Evolutionary conservation across 2,797 vertebrate genomes (phyloP).

Genomic region (Anisognathus igniventris): DNA sequence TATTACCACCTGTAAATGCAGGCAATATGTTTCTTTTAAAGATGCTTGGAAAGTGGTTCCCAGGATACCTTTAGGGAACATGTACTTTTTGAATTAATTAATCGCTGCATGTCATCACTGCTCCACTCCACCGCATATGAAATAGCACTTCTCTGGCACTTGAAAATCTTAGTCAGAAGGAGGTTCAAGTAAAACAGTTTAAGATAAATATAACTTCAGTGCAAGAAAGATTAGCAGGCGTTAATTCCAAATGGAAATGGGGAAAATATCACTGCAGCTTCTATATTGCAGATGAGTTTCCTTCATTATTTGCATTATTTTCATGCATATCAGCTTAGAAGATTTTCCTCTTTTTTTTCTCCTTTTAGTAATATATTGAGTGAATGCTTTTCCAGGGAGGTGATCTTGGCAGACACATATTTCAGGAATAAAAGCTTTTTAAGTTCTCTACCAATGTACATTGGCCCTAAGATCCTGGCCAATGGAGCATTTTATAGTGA

Average conservation of each 20-base stretch:
- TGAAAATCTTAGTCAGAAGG: conserved; percentile 30
- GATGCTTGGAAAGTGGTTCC: conserved; percentile 57
- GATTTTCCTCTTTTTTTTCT: not conserved
- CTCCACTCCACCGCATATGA: conserved; percentile 56
- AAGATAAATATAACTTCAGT: conserved; percentile 18
- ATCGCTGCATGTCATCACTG: conserved; percentile 65
- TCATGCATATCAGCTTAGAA: not conserved
- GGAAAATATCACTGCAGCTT: not conserved
- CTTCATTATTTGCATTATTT: conserved; percentile 1
- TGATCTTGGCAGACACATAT: not conserved
- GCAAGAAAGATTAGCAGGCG: conserved; percentile 10
- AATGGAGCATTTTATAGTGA: not conserved
- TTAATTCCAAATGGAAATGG: not conserved
- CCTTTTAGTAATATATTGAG: not conserved
- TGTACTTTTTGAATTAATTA: conserved; percentile 75
- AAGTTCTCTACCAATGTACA: not conserved
- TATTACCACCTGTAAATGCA: conserved; percentile 65
- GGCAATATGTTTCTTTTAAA: conserved; percentile 66
- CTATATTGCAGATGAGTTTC: not conserved
- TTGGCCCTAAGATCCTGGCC: not conserved
- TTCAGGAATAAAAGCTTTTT: not conserved
- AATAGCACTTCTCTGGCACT: conserved; percentile 49
- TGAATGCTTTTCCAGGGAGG: not conserved
- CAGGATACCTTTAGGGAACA: conserved; percentile 54
- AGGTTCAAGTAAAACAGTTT: conserved; percentile 22